A percentile compares a stretch with the other conserved stretches of the same genome.
Conservation (phyloP, 2,113 vertebrate genomes). For the Cyrtonyx montezumae region DNA sequence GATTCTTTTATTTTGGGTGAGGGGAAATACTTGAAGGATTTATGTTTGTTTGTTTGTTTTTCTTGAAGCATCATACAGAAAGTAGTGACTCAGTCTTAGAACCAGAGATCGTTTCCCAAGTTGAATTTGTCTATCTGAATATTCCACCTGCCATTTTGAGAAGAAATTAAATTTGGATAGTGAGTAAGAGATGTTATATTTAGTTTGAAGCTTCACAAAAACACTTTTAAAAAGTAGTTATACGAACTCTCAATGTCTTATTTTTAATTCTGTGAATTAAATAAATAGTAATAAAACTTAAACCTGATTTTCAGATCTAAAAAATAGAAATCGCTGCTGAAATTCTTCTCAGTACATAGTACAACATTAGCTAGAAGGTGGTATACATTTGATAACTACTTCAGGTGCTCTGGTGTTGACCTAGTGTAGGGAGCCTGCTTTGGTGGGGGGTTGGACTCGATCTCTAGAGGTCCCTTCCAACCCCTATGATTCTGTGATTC, state of each 20-base stretch:
- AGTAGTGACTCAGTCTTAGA: not conserved
- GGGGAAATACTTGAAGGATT: not conserved
- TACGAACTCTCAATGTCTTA: not conserved
- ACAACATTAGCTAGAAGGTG: not conserved
- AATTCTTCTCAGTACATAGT: not conserved
- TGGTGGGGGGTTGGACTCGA: no score
- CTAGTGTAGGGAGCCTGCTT: no score
- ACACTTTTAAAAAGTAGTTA: not conserved
- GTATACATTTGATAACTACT: not conserved
- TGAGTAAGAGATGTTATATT: accelerated
- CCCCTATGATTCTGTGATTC: no score
- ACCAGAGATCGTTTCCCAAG: not conserved
- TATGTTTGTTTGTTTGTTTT: not conserved
- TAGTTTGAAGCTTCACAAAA: not conserved
- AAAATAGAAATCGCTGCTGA: not conserved
- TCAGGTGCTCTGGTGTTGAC: not conserved
- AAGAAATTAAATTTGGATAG: not conserved
- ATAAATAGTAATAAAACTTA: not conserved
- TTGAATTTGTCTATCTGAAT: not conserved
- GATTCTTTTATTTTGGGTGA: not conserved
- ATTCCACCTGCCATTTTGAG: not conserved
- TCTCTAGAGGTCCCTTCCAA: no score
- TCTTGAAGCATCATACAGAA: not conserved
- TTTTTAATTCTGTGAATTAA: not conserved
- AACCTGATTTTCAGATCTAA: not conserved